phyloP scores from a whole-genome alignment of 2,797 vertebrate genomes.

The Prunella strophiata region DNA sequence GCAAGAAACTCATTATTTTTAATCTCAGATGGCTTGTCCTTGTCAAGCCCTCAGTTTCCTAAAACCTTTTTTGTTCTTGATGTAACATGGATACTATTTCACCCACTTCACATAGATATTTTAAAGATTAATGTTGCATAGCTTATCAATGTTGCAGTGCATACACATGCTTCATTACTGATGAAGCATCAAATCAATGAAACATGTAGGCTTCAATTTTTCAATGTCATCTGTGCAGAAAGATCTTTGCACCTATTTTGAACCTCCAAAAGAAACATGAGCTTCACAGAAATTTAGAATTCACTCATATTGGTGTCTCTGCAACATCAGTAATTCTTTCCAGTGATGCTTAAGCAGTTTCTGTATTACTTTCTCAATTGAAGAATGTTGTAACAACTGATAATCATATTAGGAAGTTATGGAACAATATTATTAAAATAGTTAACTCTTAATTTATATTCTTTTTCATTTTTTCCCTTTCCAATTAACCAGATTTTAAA shows the following conservation, averaged over 20 bases:
- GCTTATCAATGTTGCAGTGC: slow-evolving; percentile 15
- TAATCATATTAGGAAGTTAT: background rate
- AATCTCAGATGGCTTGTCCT: background rate
- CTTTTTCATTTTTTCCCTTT: background rate
- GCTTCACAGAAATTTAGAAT: background rate
- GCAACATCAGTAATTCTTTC: background rate
- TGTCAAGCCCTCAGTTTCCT: background rate
- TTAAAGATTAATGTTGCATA: slow-evolving; percentile 30
- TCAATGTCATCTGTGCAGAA: slow-evolving; percentile 1
- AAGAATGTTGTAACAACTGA: background rate
- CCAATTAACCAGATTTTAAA: background rate
- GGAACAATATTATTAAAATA: background rate
- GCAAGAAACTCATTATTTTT: background rate
- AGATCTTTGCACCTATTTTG: background rate
- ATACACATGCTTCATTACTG: background rate
- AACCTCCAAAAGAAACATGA: background rate
- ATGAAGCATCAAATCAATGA: slow-evolving; percentile 1
- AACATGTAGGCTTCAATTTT: background rate
- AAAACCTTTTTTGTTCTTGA: background rate
- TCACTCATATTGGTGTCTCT: background rate
- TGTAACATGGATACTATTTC: background rate
- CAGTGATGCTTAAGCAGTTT: background rate
- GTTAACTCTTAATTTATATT: background rate
- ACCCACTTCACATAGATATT: background rate
- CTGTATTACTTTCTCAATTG: background rate